Conservation (phyloP, 2,888 invertebrate genomes). For the Xanthia togata region DNA sequence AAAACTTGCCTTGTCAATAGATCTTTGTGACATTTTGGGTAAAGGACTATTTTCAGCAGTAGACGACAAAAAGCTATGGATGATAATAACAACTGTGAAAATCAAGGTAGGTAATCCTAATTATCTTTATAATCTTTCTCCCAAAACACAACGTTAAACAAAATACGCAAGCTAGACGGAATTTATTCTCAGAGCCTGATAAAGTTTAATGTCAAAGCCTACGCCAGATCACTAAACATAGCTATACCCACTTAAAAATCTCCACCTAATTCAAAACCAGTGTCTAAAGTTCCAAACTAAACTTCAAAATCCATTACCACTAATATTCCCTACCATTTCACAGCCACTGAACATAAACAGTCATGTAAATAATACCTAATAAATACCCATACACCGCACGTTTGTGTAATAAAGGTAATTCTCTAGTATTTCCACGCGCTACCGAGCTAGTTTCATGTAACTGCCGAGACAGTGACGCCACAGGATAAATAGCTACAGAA, state of each 20-base stretch:
- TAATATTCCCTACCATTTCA: slow-evolving; percentile 24
- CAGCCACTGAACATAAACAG: slow-evolving; percentile 53
- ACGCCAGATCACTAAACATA: slow-evolving; percentile 12
- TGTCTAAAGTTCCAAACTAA: slow-evolving; percentile 11
- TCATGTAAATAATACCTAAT: slow-evolving; percentile 62
- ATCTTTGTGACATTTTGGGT: not conserved
- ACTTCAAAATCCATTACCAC: slow-evolving; percentile 43
- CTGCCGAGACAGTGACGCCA: slow-evolving; percentile 46
- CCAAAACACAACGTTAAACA: not conserved
- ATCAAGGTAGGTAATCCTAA: not conserved
- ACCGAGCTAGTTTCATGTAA: slow-evolving; percentile 62
- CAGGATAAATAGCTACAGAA: slow-evolving; percentile 7
- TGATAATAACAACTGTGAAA: not conserved
- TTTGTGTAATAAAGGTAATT: slow-evolving; percentile 64
- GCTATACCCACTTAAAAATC: slow-evolving; percentile 14
- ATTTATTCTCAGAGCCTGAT: slow-evolving; percentile 2
- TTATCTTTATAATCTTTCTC: not conserved
- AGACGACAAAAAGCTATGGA: not conserved
- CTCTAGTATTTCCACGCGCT: slow-evolving; percentile 60
- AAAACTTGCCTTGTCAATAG: not conserved
- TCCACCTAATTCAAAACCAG: not conserved
- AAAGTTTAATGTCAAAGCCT: slow-evolving; percentile 12
- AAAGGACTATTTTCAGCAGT: not conserved
- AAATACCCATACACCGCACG: slow-evolving; percentile 56
- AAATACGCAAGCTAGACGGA: not conserved